Evolutionary conservation across 2,797 vertebrate genomes (phyloP).

Genomic region (Falco columbarius): DNA sequence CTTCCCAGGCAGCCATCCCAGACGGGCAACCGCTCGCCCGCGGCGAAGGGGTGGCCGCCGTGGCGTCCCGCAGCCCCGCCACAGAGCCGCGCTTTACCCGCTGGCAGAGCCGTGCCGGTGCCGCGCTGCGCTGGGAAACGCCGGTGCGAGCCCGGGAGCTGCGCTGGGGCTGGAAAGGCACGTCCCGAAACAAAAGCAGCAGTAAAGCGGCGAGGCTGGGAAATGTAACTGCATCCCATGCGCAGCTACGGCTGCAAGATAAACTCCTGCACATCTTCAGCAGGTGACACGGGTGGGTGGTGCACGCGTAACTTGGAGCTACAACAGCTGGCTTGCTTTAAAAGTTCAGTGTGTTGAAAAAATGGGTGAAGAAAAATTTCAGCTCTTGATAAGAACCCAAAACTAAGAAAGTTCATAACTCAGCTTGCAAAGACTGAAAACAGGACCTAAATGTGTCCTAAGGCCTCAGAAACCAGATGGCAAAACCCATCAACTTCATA

Average conservation of each 20-base stretch:
- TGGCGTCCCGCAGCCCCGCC: neutral
- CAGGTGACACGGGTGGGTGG: neutral
- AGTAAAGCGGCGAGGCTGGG: neutral
- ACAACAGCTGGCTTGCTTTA: neutral
- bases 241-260: neutral
- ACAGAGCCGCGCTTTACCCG: neutral
- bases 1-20: neutral
- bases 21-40: accelerated
- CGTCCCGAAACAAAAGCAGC: neutral
- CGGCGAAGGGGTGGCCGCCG: neutral
- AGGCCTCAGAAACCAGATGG: neutral
- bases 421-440: neutral
- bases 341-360: neutral
- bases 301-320: accelerated
- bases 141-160: neutral
- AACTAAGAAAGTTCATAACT: neutral
- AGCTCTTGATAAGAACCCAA: neutral
- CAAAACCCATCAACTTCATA: neutral
- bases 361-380: neutral
- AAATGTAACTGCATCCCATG: neutral
- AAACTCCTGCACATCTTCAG: neutral
- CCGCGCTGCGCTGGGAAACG: neutral
- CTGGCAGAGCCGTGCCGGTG: neutral
- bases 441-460: no score
- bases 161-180: neutral